These are phyloP conservation scores for Pomatorhinus ruficollis DNA, from an alignment of 2,113 vertebrate species.

Conservation along the genomic window DNA sequence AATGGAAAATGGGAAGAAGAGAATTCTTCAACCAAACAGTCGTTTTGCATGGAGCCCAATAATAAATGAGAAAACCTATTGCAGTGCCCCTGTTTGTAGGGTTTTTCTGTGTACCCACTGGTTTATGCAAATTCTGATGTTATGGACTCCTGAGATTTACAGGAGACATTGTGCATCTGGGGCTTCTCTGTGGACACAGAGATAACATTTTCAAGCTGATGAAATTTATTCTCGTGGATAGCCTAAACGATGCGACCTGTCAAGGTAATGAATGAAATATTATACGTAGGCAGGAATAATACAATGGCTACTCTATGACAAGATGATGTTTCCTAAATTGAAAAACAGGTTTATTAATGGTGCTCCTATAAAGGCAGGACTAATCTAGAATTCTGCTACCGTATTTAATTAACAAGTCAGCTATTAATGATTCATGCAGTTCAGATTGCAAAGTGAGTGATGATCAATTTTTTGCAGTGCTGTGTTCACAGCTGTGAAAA, in stretches of 20 bases:
- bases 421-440: conserved; percentile 34
- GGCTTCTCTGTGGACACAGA: background rate
- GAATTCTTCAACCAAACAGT: background rate
- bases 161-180: background rate
- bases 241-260: background rate
- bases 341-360: conserved; percentile 63
- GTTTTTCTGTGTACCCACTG: background rate
- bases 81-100: background rate
- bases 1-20: background rate
- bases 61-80: background rate
- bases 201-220: background rate
- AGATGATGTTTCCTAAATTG: conserved; percentile 54
- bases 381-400: conserved; percentile 60
- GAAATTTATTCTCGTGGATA: background rate
- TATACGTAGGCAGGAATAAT: background rate
- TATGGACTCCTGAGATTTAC: background rate
- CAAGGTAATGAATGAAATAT: conserved; percentile 49
- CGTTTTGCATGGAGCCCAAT: background rate
- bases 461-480: conserved; percentile 40
- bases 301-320: background rate
- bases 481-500: conserved; percentile 29
- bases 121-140: background rate
- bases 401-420: conserved; percentile 69
- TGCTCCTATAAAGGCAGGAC: conserved; percentile 1
- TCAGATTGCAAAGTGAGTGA: conserved; percentile 25